Percentiles rank a stretch among this genome's conserved stretches.
Evolutionary conservation across 2,888 invertebrate genomes (phyloP).

Genomic region (Cantharis rustica): DNA sequence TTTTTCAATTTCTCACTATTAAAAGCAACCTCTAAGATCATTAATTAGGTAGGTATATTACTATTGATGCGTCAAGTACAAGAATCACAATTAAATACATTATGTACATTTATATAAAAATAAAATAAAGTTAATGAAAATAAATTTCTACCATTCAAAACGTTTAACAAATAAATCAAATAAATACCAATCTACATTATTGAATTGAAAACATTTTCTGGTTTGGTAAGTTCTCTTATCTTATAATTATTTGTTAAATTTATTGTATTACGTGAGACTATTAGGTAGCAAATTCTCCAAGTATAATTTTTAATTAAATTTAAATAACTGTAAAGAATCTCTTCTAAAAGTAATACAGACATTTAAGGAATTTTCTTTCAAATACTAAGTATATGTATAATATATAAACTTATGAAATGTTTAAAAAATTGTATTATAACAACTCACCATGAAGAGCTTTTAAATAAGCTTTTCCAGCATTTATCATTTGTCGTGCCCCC

Average conservation of each 20-base stretch:
- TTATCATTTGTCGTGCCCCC: conserved; percentile 90
- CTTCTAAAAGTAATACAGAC: background rate
- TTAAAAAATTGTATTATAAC: background rate
- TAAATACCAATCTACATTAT: background rate
- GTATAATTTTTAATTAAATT: background rate
- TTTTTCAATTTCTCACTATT: too few species aligned
- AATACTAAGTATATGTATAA: background rate
- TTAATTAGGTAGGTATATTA: too few species aligned
- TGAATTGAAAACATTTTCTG: background rate
- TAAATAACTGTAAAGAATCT: background rate
- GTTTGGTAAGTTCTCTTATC: background rate
- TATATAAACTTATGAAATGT: background rate
- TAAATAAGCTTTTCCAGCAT: conserved; percentile 91
- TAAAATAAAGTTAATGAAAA: background rate
- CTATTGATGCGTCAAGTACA: background rate
- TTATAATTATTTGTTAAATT: background rate
- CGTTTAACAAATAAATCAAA: background rate
- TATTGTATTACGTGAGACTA: background rate
- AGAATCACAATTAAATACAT: background rate
- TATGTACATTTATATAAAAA: background rate
- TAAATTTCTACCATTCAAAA: background rate
- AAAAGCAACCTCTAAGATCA: too few species aligned
- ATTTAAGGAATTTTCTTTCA: background rate
- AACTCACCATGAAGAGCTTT: conserved; percentile 92
- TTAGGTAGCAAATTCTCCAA: background rate